Evolutionary conservation across 2,888 invertebrate genomes (phyloP), one percentile per base, ranked within the genome.

Genomic region (Pristionchus fissidentatus): DNA sequence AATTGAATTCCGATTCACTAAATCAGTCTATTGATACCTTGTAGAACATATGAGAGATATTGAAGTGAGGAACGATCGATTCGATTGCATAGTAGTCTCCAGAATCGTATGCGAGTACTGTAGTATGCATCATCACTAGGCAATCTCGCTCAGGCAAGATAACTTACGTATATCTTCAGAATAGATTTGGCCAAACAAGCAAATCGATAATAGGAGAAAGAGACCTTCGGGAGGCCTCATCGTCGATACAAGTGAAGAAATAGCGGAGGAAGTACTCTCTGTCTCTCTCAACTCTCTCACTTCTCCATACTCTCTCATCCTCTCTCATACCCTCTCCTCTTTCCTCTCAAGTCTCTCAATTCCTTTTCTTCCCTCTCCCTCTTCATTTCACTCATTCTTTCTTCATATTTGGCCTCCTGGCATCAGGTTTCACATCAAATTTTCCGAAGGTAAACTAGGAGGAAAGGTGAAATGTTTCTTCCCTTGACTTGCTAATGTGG

Each of bases 31-130:
- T 26, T 26, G 43, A n/a, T 41, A 79, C 79, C 79, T 79, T 79
- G 55, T 26, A 79, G 57, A 57, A 79, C 79, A 79, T 79, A 57
- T 79, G 79, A 8, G 79, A 79, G 38, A 79, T 79, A 57, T 79
- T 79, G 57, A 79, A 57, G 19, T 79, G 79, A 15, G 35, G 26
- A 15, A 57, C 52, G n/a, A 79, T 57, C 62, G 66, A 66, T 46
- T 80, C 80, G 1, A 22, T 41, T 8, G 80, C 80, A 43, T 80
- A 80, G 26, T 60, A 60, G 52, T 80, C 80, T 43, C 60, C 80
- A n/a, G 19, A 41, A 41, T 80, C 80, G 38, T 60, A 60, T 15
- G 80, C 38, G 15, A 80, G 35, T 15, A 80, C 80, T 80, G 80
- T 26, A 4, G 55, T 38, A n/a, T 15, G n/a, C 13, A 55, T 55